Percentiles rank a stretch among this genome's conserved stretches.
Evolutionary conservation across 2,888 invertebrate genomes (phyloP).

Genomic region (Zygothrica quintamaculata): DNA sequence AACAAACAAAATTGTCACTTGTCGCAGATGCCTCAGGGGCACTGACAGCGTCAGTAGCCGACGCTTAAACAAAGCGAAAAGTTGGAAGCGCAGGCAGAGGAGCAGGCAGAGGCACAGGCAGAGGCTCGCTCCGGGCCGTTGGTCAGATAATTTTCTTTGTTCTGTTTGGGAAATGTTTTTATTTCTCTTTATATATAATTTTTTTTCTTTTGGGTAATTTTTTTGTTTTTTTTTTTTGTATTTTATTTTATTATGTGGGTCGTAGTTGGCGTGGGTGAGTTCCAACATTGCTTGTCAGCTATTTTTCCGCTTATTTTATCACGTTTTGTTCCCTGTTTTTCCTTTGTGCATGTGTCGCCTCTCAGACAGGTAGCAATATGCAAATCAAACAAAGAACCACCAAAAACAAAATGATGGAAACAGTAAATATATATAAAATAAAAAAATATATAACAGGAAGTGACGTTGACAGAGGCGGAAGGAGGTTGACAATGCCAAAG

Average conservation of each 20-base stretch:
- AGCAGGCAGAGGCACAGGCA: slow-evolving; percentile 15
- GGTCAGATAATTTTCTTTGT: slow-evolving; percentile 79
- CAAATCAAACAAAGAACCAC: slow-evolving; percentile 68
- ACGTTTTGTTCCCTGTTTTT: slow-evolving; percentile 53
- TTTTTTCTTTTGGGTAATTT: slow-evolving; percentile 23
- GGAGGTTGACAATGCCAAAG: slow-evolving; percentile 11
- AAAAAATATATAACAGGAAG: slow-evolving; percentile 26
- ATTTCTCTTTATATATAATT: too few species aligned
- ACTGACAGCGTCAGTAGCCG: not conserved
- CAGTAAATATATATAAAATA: too few species aligned
- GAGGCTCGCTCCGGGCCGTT: slow-evolving; percentile 25
- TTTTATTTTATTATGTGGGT: slow-evolving; percentile 3
- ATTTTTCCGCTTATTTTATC: slow-evolving; percentile 77
- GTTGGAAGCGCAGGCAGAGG: not conserved
- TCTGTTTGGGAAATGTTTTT: slow-evolving; percentile 59
- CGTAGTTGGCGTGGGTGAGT: slow-evolving; percentile 2
- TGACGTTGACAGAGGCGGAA: slow-evolving; percentile 37
- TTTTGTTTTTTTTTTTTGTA: slow-evolving; percentile 20
- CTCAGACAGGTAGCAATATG: slow-evolving; percentile 77
- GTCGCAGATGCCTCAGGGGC: slow-evolving; percentile 52
- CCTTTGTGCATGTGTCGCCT: slow-evolving; percentile 42
- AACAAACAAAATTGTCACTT: slow-evolving; percentile 75
- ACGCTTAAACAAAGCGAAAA: slow-evolving; percentile 26
- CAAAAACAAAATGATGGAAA: too few species aligned
- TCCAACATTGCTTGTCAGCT: slow-evolving; percentile 56